Percentiles rank a stretch among this genome's conserved stretches.
Conservation (phyloP, 2,888 invertebrate genomes). For the Gibbula magus region DNA sequence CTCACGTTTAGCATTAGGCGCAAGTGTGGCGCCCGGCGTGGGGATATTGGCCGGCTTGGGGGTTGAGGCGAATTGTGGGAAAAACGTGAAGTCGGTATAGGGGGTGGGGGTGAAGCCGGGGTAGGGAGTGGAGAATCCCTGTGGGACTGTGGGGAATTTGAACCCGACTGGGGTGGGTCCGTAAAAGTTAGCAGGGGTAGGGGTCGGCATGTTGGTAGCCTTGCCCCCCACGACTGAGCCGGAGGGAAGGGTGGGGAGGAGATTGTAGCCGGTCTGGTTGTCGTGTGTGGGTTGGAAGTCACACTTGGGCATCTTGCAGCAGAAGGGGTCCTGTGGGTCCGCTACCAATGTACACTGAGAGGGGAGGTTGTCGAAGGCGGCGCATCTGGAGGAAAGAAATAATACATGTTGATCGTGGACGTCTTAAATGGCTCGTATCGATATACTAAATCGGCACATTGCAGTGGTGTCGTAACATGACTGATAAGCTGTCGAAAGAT, state of each 20-base stretch:
- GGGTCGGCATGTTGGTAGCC: conserved; percentile 38
- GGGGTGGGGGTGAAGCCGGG: conserved; percentile 22
- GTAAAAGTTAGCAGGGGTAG: background rate
- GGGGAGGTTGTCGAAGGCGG: conserved; percentile 25
- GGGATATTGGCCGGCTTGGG: conserved; percentile 33
- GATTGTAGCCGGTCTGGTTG: conserved; percentile 43
- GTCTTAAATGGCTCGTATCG: background rate
- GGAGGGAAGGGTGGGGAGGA: conserved; percentile 46
- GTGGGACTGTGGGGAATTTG: background rate
- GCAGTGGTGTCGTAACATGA: no score
- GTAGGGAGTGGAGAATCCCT: background rate
- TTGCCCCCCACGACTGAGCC: conserved; percentile 47
- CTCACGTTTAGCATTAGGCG: conserved; percentile 33
- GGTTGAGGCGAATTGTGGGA: conserved; percentile 35
- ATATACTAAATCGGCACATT: no score
- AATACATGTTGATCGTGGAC: background rate
- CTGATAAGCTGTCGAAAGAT: no score
- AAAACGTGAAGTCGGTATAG: conserved; percentile 40
- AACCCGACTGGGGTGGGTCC: conserved; percentile 10
- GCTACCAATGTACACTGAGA: conserved; percentile 27
- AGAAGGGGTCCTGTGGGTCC: conserved; percentile 37
- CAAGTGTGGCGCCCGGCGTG: conserved; percentile 44
- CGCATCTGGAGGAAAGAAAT: conserved; percentile 26
- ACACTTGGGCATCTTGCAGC: conserved; percentile 35
- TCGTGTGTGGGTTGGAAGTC: conserved; percentile 38